Base-by-base conservation (phyloP, 2,888 invertebrate genomes). In the Pyralis farinalis region DNA sequence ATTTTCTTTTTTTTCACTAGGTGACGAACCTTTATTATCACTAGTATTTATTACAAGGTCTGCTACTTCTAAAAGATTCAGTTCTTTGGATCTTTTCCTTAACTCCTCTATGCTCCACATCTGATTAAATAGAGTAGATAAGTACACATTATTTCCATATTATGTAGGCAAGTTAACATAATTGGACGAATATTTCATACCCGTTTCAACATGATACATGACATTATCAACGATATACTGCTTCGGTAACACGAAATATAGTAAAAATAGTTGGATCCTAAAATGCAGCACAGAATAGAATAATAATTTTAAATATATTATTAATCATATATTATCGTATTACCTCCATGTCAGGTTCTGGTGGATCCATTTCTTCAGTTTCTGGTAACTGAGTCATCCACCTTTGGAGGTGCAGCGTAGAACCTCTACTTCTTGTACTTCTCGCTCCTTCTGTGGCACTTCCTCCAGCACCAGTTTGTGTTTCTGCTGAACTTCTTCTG, bases 311-410 rank as follows among this genome's bases (percentile, higher is more conserved):
- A n/a, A n/a, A n/a, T n/a, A n/a, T n/a, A n/a, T n/a, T n/a, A n/a
- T n/a, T n/a, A n/a, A n/a, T n/a, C n/a, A n/a, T n/a, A n/a, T n/a
- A n/a, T n/a, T n/a, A n/a, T n/a, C n/a, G n/a, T 16, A 16, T 35
- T 56, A 88, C 90, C 80, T 92, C 92, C 65, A 91, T 88, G 34
- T 91, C 88, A 1, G 90, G 81, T 65, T 92, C 92, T 8, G 84
- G 84, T 11, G 84, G 84, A 44, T 88, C 88, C 55, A 87, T 49
- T 40, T 88, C 88, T 49, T 91, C 91, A 34, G 91, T 86, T 50
- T 93, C 93, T 36, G 94, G 90, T 46, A 94, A 91, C 3, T 94
- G 93, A 43, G 94, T 94, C 93, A 95, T 95, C 95, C 95, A 95
- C 60, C 94, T 92, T 50, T 94, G 94, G 51, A 95, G 81, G 58